Percentiles rank a stretch among this genome's conserved stretches.
phyloP scores from a whole-genome alignment of 2,113 vertebrate genomes.

The Orientallactaga bullata region DNA sequence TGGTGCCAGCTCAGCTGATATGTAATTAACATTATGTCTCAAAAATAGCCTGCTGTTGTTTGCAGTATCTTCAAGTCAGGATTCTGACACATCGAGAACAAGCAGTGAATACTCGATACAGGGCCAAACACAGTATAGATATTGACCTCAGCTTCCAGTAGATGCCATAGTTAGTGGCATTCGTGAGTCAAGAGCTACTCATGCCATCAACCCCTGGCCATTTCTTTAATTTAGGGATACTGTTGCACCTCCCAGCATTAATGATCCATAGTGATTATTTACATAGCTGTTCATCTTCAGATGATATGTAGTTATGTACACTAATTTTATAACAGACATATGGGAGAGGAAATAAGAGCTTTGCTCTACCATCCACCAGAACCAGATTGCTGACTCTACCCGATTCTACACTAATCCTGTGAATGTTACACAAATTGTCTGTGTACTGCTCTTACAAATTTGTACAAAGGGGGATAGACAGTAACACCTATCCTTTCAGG shows the following conservation, averaged over 20 bases:
- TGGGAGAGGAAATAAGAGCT: background rate
- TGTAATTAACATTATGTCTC: slow-evolving; percentile 81
- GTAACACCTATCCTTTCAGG: background rate
- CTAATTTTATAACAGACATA: background rate
- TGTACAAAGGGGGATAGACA: background rate
- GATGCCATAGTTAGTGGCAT: slow-evolving; percentile 12
- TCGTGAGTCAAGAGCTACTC: background rate
- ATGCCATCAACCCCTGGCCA: background rate
- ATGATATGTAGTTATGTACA: background rate
- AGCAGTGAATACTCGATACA: slow-evolving; percentile 69
- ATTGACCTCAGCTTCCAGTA: slow-evolving; percentile 40
- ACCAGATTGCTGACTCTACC: background rate
- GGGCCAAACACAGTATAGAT: slow-evolving; percentile 69
- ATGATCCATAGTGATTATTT: background rate
- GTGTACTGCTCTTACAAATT: background rate
- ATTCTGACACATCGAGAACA: slow-evolving; percentile 70
- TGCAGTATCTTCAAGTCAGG: slow-evolving; percentile 76
- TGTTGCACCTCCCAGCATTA: background rate
- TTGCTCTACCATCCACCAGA: background rate
- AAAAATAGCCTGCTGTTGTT: slow-evolving; percentile 78
- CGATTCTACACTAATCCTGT: background rate
- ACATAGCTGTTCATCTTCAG: background rate
- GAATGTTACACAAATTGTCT: background rate
- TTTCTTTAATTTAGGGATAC: background rate
- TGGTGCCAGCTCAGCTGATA: slow-evolving; percentile 76